A percentile compares a stretch with the other conserved stretches of the same genome.
Conservation (phyloP, 2,113 vertebrate genomes). For the Marcusenius ussheri region DNA sequence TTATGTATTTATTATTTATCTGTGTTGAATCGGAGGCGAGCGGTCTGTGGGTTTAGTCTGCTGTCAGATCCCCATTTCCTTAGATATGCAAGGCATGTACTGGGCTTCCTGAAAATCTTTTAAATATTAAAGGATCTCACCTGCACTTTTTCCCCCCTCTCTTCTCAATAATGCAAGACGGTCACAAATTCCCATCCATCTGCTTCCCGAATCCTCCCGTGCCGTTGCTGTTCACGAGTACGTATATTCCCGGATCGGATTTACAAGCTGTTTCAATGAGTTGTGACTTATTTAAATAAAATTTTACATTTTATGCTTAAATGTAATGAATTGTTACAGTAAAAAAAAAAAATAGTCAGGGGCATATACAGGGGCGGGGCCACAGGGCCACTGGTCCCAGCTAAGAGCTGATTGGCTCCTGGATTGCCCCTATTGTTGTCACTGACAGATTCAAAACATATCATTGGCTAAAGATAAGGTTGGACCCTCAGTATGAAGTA, state of each 20-base stretch:
- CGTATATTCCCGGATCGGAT: neutral
- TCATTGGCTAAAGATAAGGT: neutral
- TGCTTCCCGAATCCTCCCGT: slow-evolving; percentile 33
- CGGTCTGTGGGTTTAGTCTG: slow-evolving; percentile 41
- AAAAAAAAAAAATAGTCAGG: neutral
- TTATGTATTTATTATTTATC: neutral
- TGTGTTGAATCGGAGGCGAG: slow-evolving; percentile 8
- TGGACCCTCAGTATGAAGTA: neutral
- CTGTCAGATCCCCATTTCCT: slow-evolving; percentile 32
- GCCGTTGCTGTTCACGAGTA: neutral
- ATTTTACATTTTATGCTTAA: neutral
- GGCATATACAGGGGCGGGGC: neutral
- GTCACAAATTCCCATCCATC: slow-evolving; percentile 26
- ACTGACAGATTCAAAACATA: neutral
- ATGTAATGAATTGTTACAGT: neutral
- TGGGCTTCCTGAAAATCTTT: slow-evolving; percentile 46
- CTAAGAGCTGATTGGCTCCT: neutral
- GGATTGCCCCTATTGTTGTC: neutral
- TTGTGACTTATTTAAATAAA: neutral
- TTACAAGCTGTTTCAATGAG: neutral
- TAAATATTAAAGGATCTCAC: slow-evolving; percentile 61
- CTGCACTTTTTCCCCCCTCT: slow-evolving; percentile 44
- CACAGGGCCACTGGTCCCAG: neutral
- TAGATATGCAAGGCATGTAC: slow-evolving; percentile 54
- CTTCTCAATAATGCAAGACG: slow-evolving; percentile 48